Conservation (phyloP, 2,888 invertebrate genomes). For the Drosophila percnosoma region DNA sequence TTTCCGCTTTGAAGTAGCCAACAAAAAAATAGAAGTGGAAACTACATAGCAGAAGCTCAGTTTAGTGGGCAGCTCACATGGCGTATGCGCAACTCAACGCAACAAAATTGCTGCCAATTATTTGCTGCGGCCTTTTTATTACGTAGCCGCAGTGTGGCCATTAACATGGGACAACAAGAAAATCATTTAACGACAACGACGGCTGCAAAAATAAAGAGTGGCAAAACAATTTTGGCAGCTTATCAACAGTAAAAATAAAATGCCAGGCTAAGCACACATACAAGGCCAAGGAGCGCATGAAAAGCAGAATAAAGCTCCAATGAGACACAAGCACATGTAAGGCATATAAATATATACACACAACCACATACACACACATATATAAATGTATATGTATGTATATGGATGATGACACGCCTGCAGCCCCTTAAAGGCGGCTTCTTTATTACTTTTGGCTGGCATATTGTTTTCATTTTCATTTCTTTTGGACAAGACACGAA, state of each 20-base stretch:
- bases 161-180: constrained; percentile 30
- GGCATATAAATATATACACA: constrained; percentile 15
- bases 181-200: constrained; percentile 50
- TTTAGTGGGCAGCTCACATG: constrained; percentile 34
- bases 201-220: constrained; percentile 22
- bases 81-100: constrained; percentile 9
- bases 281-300: constrained; percentile 17
- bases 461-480: constrained; percentile 63
- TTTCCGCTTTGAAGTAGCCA: constrained; percentile 25
- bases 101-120: constrained; percentile 54
- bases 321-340: constrained; percentile 39
- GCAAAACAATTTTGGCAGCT: constrained; percentile 75
- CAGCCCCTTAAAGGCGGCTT: constrained; percentile 44
- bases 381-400: neutral
- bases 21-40: neutral
- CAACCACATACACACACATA: neutral
- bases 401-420: constrained; percentile 15
- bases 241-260: constrained; percentile 77
- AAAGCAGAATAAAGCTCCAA: constrained; percentile 59
- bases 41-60: constrained; percentile 6
- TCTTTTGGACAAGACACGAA: neutral
- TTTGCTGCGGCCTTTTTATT: constrained; percentile 59
- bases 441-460: constrained; percentile 58
- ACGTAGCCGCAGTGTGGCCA: constrained; percentile 58
- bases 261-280: constrained; percentile 67